Base-by-base conservation (phyloP, 2,888 invertebrate species). In the Spicauda simplicius region DNA sequence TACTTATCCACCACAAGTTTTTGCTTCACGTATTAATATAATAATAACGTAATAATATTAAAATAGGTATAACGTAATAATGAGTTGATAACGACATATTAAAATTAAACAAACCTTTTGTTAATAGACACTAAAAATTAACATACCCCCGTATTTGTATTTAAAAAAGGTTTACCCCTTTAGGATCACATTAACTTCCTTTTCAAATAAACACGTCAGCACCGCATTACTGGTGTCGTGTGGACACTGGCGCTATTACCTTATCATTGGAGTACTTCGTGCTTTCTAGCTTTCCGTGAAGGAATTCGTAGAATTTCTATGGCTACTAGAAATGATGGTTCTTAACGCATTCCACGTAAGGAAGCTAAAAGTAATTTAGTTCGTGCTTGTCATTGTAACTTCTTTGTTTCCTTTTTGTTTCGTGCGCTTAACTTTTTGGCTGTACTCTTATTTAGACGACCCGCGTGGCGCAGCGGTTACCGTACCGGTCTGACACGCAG, bases 261-360 rank as follows among this genome's bases (percentile, higher is more conserved):
- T 83, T 84, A 83, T 84, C 83, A 80, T 74, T 74, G 61, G 72
- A 73, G 74, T 74, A 77, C 67, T 79, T 76, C 76, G 74, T 76
- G 75, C 77, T 74, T 78, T 73, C 71, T 75, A 70, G 74, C 73
- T 76, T 83, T 81, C 52, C 85, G 85, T 86, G 86, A 77, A 71
- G 78, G 84, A 79, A 86, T 86, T 78, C 72, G 76, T 72, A 70
- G 75, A 73, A 77, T 76, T 80, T 80, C 76, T 76, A 71, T 67
- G 69, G 69, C 67, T 72, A 73, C 72, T 75, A 61, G 75, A 78
- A 82, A 80, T 79, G 77, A 80, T 78, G 74, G 77, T 74, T 78
- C 79, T 80, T 80, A 68, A 73, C 41, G 19, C 41, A 20, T 52
- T 71, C 70, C 70, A 69, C 67, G 71, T 69, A 66, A 52, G 68